Evolutionary conservation across 2,888 invertebrate genomes (phyloP).

Genomic region (Lumbricus terrestris): DNA sequence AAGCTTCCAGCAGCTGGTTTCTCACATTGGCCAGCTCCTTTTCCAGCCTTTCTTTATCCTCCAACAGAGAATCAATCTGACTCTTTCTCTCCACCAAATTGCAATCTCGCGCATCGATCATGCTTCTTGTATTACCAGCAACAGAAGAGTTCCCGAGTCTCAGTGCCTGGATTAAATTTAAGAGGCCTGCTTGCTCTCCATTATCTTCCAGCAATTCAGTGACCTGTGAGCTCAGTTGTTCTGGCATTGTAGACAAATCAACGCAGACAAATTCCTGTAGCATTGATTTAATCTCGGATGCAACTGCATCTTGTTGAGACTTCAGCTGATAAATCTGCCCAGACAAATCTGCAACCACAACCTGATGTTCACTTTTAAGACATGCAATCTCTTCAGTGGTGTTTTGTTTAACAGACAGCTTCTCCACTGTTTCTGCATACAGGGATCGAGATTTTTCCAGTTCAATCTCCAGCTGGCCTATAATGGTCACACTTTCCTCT

Average conservation of each 20-base stretch:
- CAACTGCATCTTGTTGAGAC: neutral
- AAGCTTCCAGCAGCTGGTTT: neutral
- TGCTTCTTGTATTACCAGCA: neutral
- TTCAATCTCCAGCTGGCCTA: neutral
- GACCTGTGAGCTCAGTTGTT: too few species aligned
- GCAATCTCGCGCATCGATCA: neutral
- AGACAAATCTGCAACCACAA: neutral
- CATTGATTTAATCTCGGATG: neutral
- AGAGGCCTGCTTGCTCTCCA: too few species aligned
- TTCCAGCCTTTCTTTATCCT: neutral
- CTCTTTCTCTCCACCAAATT: neutral
- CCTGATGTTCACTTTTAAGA: neutral
- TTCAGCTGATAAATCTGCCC: neutral
- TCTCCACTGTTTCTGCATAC: neutral
- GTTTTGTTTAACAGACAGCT: neutral
- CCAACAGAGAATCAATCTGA: neutral
- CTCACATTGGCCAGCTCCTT: constrained; percentile 17
- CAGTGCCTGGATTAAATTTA: too few species aligned
- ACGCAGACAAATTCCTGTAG: too few species aligned
- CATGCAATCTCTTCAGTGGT: neutral
- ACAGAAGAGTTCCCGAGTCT: too few species aligned
- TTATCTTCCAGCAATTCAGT: too few species aligned
- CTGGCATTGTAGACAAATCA: too few species aligned
- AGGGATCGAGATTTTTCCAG: neutral
- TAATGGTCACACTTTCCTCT: neutral